Base-by-base conservation (phyloP, 1,140 invertebrate species). In the Samia ricini region DNA sequence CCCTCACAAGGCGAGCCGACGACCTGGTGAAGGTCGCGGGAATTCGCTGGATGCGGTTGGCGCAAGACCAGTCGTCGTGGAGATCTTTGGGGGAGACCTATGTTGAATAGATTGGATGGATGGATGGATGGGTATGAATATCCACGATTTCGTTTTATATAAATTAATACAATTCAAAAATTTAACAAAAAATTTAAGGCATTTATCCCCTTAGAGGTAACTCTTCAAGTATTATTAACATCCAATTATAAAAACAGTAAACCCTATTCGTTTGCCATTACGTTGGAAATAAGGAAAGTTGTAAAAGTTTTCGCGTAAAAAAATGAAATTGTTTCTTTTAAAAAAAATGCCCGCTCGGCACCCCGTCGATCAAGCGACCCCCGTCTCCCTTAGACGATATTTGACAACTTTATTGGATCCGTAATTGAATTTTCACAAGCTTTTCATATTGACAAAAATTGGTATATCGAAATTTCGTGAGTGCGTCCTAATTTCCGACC, bases 401-500 rank as follows among this genome's bases (percentile, higher is more conserved):
- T 78, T 81, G 74, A 83, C 81, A 79, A 79, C 68, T 74, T 79
- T 79, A 80, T 78, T 76, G 74, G 74, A 72, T 66, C 72, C 59
- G 70, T 80, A 84, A 84, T 83, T 81, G 77, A 83, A 83, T 83
- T 81, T 75, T 72, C 73, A 75, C 68, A 74, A 75, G 76, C 74
- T 74, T 77, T 51, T 80, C 79, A 75, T 76, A 79, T 64, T 77
- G 70, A 76, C 76, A 77, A 77, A 70, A 72, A 71, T 74, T 69
- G 69, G 68, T 71, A 66, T 68, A 73, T 71, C 69, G 72, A 68
- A 70, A 61, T 50, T 76, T 75, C 65, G 51, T 21, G 60, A 56
- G 62, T 51, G 48, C 56, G 52, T 36, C 63, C 61, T 72, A 76
- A 72, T 74, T 74, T 77, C 69, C 68, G 4, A 64, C 51, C 51